These are phyloP conservation scores for Lasioglossum calceatum DNA, from an alignment of 2,888 invertebrate species.

Conservation along the genomic window DNA sequence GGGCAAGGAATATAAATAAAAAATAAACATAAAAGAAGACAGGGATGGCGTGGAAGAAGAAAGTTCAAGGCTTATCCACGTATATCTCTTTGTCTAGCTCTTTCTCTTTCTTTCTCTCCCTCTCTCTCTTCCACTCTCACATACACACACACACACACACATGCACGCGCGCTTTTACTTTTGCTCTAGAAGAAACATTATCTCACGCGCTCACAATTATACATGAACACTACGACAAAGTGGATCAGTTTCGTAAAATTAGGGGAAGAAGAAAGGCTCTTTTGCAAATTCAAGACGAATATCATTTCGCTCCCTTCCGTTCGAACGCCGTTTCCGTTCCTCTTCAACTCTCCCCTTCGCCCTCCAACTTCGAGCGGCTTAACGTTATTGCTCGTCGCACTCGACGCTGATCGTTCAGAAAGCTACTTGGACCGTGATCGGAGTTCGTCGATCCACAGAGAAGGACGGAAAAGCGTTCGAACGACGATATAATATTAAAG, in stretches of 20 bases:
- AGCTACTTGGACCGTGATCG: background rate
- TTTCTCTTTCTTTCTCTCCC: conserved; percentile 19
- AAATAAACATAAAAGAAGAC: conserved; percentile 61
- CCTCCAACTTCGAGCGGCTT: background rate
- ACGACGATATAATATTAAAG: background rate
- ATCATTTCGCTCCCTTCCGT: background rate
- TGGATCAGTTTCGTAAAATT: conserved; percentile 37
- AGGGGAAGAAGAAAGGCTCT: conserved; percentile 28
- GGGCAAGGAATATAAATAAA: conserved; percentile 66
- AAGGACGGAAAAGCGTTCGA: background rate
- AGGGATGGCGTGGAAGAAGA: conserved; percentile 52
- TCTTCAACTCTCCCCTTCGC: background rate
- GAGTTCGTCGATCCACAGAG: background rate
- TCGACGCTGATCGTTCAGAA: background rate
- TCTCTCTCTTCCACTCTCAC: background rate
- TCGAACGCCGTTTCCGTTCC: conserved; percentile 19
- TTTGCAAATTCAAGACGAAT: conserved; percentile 44
- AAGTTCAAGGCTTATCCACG: conserved; percentile 37
- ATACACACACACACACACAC: background rate
- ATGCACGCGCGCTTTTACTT: background rate
- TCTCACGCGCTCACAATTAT: conserved; percentile 32
- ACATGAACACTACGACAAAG: conserved; percentile 37
- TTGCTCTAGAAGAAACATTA: conserved; percentile 43
- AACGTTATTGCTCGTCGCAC: conserved; percentile 5
- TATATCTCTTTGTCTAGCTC: conserved; percentile 8